These are phyloP conservation scores for Ophion obscuratus DNA, from an alignment of 2,888 invertebrate species.

Conservation along the genomic window DNA sequence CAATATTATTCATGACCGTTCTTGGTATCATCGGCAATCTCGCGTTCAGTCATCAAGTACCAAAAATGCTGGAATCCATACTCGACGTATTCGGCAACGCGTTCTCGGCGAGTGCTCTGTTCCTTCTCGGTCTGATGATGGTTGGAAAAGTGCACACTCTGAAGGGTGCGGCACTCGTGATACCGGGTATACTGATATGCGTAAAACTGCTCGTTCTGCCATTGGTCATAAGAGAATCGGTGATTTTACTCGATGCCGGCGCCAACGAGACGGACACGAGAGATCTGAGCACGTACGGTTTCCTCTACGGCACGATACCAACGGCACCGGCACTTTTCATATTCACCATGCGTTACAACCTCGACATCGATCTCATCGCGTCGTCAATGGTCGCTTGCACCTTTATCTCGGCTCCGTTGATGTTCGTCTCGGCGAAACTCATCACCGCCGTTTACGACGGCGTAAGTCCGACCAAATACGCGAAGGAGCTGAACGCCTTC, in stretches of 20 bases:
- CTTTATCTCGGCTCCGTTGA: constrained; percentile 96
- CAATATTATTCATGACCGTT: constrained; percentile 96
- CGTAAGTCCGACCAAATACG: constrained; percentile 89
- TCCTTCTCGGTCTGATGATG: constrained; percentile 95
- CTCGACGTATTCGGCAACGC: constrained; percentile 93
- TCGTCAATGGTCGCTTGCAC: constrained; percentile 98
- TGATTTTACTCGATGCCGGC: constrained; percentile 90
- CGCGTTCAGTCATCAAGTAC: constrained; percentile 91
- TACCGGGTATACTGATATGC: constrained; percentile 94
- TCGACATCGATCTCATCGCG: constrained; percentile 96
- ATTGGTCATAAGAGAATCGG: constrained; percentile 93
- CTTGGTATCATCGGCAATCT: constrained; percentile 95
- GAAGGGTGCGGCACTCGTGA: constrained; percentile 91
- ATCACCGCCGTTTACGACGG: constrained; percentile 85
- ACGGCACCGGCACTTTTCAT: constrained; percentile 98
- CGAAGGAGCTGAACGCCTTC: constrained; percentile 90
- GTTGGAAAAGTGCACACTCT: constrained; percentile 94
- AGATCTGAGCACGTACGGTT: constrained; percentile 95
- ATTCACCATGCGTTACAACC: constrained; percentile 94
- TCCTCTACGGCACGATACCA: constrained; percentile 98
- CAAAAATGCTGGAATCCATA: constrained; percentile 90
- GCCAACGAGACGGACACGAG: constrained; percentile 90
- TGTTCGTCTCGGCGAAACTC: constrained; percentile 98
- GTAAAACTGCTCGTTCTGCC: constrained; percentile 95
- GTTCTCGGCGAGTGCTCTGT: constrained; percentile 96